Evolutionary conservation across 2,113 vertebrate genomes (phyloP).

Genomic region (Rhinolophus sinicus): DNA sequence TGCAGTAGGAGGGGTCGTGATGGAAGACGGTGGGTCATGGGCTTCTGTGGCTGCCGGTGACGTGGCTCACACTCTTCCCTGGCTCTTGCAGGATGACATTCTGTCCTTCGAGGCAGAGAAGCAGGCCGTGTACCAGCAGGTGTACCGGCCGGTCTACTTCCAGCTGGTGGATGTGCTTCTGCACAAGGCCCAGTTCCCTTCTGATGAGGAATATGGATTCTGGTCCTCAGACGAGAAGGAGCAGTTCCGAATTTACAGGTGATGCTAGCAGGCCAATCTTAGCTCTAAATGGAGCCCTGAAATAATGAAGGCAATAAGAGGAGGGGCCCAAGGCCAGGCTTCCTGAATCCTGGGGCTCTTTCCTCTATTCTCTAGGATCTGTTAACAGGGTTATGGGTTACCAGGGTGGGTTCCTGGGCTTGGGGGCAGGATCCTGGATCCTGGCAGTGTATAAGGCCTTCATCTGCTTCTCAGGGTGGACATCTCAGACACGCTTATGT

Average conservation of each 20-base stretch:
- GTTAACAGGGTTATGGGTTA: neutral
- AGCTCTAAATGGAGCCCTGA: conserved; percentile 27
- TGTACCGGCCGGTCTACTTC: conserved; percentile 98
- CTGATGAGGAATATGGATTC: conserved; percentile 95
- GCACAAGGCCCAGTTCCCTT: conserved; percentile 98
- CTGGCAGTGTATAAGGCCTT: conserved; percentile 4
- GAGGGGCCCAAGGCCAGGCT: neutral
- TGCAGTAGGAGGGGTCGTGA: neutral
- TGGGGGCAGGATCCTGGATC: neutral
- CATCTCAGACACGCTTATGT: conserved; percentile 99
- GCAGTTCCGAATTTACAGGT: conserved; percentile 99
- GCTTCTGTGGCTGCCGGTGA: neutral
- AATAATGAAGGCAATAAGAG: neutral
- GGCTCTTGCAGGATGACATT: conserved; percentile 93
- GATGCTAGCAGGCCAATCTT: conserved; percentile 51
- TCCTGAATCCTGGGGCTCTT: neutral
- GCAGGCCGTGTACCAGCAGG: conserved; percentile 96
- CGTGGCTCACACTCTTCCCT: conserved; percentile 36
- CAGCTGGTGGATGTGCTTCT: conserved; percentile 98
- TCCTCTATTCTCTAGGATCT: conserved; percentile 25
- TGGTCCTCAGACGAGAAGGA: conserved; percentile 99
- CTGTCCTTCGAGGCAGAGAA: conserved; percentile 97
- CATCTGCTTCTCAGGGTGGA: conserved; percentile 92
- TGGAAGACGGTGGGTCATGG: neutral
- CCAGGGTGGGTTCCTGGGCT: neutral